A percentile compares a stretch with the other conserved stretches of the same genome.
phyloP scores from a whole-genome alignment of 2,113 vertebrate species.

The Pituophis catenifer region DNA sequence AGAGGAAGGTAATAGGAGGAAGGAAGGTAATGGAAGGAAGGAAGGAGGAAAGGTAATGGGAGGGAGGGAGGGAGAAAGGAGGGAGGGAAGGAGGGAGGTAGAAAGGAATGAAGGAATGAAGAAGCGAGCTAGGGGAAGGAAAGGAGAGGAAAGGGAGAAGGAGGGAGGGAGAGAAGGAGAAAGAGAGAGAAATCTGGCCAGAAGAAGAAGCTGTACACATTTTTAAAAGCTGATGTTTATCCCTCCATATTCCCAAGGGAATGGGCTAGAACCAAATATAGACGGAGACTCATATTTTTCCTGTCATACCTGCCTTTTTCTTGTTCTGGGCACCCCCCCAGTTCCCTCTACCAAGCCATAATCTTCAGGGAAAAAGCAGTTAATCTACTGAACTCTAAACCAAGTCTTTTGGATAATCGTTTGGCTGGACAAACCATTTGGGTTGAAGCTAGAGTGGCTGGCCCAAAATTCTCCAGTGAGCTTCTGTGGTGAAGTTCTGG shows the following conservation, averaged over 20 bases:
- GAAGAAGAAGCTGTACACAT: not conserved
- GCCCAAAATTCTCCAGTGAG: not conserved
- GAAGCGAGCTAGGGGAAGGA: not conserved
- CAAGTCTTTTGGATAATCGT: not conserved
- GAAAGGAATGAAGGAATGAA: not conserved
- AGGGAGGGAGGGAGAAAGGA: not conserved
- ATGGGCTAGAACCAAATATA: not conserved
- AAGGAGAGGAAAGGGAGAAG: not conserved
- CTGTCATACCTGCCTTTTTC: not conserved
- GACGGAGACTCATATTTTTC: not conserved
- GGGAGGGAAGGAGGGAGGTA: too few species aligned
- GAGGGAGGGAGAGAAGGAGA: not conserved
- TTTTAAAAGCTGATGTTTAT: not conserved
- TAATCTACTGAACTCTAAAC: not conserved
- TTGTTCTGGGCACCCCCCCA: not conserved
- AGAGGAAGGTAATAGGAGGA: too few species aligned
- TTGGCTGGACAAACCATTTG: not conserved
- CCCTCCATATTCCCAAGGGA: not conserved
- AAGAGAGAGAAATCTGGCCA: not conserved
- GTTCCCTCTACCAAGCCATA: not conserved
- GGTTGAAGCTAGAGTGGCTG: not conserved
- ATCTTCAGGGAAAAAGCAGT: not conserved
- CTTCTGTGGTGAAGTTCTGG: not conserved
- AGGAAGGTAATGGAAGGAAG: not conserved
- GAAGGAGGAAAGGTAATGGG: not conserved